phyloP scores from a whole-genome alignment of 2,113 vertebrate species.

The Cyphomyrus plagiostoma region DNA sequence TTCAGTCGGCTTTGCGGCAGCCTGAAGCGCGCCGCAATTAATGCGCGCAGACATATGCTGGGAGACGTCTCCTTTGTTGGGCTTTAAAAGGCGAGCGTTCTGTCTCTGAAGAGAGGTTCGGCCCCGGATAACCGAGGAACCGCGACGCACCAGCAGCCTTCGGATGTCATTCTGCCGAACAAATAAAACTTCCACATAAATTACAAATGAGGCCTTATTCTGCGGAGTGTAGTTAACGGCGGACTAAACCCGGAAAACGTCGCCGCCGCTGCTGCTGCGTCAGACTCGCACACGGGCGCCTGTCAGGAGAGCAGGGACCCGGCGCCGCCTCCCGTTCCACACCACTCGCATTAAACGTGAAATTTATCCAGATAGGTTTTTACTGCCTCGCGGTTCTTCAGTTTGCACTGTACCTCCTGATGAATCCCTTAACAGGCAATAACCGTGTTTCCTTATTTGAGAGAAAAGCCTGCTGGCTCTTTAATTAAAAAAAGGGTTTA shows the following conservation, averaged over 20 bases:
- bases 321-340: neutral
- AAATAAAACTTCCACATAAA: neutral
- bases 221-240: neutral
- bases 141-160: neutral
- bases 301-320: neutral
- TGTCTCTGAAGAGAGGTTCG: neutral
- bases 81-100: neutral
- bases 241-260: neutral
- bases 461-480: neutral
- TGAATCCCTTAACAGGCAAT: neutral
- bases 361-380: neutral
- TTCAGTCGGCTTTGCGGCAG: neutral
- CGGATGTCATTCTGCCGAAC: neutral
- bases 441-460: neutral
- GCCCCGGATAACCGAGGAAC: neutral
- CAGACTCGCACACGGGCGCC: neutral
- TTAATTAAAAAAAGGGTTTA: neutral
- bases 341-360: neutral
- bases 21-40: neutral
- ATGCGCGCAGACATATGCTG: neutral
- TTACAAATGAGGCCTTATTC: neutral
- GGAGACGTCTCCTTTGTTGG: neutral
- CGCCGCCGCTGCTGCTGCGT: neutral
- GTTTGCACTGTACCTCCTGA: neutral
- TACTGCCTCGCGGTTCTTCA: neutral